Evolutionary conservation across 2,113 vertebrate genomes (phyloP).

Genomic region (Prunella himalayana): DNA sequence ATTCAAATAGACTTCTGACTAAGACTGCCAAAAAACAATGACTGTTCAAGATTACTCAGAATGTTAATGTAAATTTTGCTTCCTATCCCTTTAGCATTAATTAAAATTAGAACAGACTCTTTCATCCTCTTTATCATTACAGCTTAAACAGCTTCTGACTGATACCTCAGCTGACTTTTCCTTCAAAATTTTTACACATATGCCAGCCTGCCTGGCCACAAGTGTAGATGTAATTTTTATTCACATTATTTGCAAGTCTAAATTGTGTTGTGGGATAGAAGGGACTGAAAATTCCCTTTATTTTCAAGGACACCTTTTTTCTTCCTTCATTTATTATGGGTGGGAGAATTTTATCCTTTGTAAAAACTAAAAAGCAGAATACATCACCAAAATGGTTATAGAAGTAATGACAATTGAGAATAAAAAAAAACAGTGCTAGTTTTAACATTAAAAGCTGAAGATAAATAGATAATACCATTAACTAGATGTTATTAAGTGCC

Average conservation of each 20-base stretch:
- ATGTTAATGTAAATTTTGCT: not conserved
- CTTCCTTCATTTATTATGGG: not conserved
- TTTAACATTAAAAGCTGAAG: not conserved
- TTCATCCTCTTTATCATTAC: not conserved
- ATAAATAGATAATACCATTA: not conserved
- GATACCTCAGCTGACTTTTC: not conserved
- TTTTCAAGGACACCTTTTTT: not conserved
- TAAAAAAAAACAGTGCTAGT: not conserved
- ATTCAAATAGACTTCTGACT: not conserved
- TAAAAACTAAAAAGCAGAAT: not conserved
- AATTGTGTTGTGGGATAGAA: not conserved
- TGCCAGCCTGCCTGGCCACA: not conserved
- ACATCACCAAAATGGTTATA: not conserved
- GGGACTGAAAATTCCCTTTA: not conserved
- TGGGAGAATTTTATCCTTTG: not conserved
- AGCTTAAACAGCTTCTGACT: not conserved
- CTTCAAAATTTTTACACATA: not conserved
- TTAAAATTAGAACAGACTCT: slow-evolving; percentile 31
- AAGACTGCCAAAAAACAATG: not conserved
- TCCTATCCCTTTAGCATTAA: not conserved
- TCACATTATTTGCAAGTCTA: not conserved
- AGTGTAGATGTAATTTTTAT: not conserved
- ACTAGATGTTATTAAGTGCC: not conserved
- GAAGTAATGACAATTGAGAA: not conserved
- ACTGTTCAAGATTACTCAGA: slow-evolving; percentile 11